These are phyloP conservation scores for Chrysemys picta DNA, from an alignment of 2,113 vertebrate genomes.

Conservation along the genomic window DNA sequence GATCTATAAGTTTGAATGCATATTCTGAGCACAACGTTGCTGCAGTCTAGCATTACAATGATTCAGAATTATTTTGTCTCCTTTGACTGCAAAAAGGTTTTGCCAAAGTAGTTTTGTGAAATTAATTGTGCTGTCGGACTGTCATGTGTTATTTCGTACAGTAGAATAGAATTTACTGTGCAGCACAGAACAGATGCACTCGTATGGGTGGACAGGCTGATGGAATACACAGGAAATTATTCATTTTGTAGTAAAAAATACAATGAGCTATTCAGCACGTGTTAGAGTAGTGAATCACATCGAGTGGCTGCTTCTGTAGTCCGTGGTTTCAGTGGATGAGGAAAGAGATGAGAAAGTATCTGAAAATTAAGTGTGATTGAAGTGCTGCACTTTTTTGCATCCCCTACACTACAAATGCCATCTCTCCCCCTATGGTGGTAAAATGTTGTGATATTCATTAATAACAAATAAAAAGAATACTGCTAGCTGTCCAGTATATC, in stretches of 20 bases:
- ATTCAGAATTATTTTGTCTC: conserved; percentile 35
- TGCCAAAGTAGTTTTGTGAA: conserved; percentile 3
- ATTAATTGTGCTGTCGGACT: not conserved
- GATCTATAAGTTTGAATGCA: conserved; percentile 28
- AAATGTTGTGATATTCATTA: not conserved
- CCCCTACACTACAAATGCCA: not conserved
- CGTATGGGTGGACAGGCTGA: not conserved
- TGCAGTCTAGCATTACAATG: not conserved
- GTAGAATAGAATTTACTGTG: not conserved
- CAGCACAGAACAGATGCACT: not conserved
- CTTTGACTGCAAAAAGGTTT: conserved; percentile 32
- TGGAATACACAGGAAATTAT: not conserved
- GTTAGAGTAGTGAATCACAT: not conserved
- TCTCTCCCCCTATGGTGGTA: not conserved
- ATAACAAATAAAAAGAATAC: not conserved
- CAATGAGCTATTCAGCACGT: not conserved
- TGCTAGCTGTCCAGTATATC: not conserved
- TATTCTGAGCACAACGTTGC: not conserved
- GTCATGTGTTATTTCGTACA: not conserved
- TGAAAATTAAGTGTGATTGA: not conserved
- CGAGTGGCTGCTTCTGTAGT: not conserved
- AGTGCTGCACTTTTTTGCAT: not conserved
- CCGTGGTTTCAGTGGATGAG: not conserved
- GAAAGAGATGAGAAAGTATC: not conserved
- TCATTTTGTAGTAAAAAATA: not conserved